Evolutionary conservation across 2,888 invertebrate species (phyloP), one percentile per base, ranked within the genome.

Genomic region (Eulithis testata): DNA sequence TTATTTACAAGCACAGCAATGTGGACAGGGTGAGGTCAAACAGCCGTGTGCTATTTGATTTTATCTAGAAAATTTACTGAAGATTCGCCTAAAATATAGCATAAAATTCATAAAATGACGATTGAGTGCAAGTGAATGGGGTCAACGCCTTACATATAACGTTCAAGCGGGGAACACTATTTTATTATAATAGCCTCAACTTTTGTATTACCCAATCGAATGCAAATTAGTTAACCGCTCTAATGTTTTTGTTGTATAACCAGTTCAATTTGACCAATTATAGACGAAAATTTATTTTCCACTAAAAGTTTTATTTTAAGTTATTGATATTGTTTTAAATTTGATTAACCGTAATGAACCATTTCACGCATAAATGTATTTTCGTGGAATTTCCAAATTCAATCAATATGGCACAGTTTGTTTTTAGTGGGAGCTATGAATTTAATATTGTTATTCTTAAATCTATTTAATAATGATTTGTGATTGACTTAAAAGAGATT

Each of bases 121-220:
- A 21, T 49, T 49, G 49, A 49, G 9, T 49, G 49, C 21, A 21
- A 2, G 21, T 21, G 14, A 4, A 11, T 47, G 11, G 7, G 47
- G 49, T 21, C 14, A 21, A 21, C 11, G 11, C 8, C 21, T 21
- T 1, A 71, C 68, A 73, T 70, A 76, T 75, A 74, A 72, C 66
- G 76, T 75, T 73, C 72, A 63, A 66, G 65, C 70, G 59, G 53
- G 63, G 57, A 21, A 61, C 60, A 69, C 71, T 68, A 71, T 73
- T 73, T 71, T 71, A 64, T 66, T 45, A 64, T 68, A 69, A 71
- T 68, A 59, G 65, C 49, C 43, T 36, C 59, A 31, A 61, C 69
- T 63, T 63, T 68, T 61, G 63, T 67, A 60, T 44, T 52, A 58
- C 69, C 60, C 14, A 60, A 67, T 63, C 59, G 53, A 54, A 73